phyloP scores from a whole-genome alignment of 2,888 invertebrate genomes.

The Rhyacophila evoluta region DNA sequence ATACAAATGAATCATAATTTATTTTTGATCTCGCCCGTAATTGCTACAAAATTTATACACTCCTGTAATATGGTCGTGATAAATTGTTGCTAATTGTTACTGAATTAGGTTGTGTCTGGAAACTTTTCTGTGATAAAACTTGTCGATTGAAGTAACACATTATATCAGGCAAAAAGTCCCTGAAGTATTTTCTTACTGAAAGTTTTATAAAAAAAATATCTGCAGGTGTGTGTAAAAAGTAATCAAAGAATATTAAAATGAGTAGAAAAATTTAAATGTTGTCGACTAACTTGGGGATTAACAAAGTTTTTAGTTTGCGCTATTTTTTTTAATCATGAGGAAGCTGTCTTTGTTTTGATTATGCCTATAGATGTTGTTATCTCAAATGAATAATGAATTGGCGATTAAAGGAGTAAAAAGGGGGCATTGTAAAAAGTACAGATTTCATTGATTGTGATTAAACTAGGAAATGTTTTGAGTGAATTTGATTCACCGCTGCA shows the following conservation, averaged over 20 bases:
- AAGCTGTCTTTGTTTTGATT: too few species aligned
- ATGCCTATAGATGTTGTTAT: too few species aligned
- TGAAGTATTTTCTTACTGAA: slow-evolving; percentile 17
- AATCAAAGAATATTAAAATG: not conserved
- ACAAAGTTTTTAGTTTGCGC: not conserved
- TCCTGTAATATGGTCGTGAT: not conserved
- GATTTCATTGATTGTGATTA: slow-evolving; percentile 49
- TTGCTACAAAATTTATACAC: too few species aligned
- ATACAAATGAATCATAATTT: too few species aligned
- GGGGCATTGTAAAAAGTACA: slow-evolving; percentile 36
- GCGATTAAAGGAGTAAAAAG: not conserved
- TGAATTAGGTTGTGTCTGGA: slow-evolving; percentile 47
- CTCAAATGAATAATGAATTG: not conserved
- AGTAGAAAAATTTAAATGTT: not conserved
- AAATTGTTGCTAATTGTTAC: slow-evolving; percentile 37
- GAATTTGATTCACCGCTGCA: slow-evolving; percentile 7
- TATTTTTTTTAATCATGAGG: too few species aligned
- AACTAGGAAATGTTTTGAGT: not conserved
- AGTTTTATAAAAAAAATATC: not conserved
- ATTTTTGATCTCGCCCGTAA: too few species aligned
- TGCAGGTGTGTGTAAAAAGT: slow-evolving; percentile 11
- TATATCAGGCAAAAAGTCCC: not conserved
- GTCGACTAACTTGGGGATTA: not conserved
- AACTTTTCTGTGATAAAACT: slow-evolving; percentile 52
- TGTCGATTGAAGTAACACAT: not conserved